phyloP scores from a whole-genome alignment of 64 coral and sea anemone species.

The Montipora foliosa region DNA sequence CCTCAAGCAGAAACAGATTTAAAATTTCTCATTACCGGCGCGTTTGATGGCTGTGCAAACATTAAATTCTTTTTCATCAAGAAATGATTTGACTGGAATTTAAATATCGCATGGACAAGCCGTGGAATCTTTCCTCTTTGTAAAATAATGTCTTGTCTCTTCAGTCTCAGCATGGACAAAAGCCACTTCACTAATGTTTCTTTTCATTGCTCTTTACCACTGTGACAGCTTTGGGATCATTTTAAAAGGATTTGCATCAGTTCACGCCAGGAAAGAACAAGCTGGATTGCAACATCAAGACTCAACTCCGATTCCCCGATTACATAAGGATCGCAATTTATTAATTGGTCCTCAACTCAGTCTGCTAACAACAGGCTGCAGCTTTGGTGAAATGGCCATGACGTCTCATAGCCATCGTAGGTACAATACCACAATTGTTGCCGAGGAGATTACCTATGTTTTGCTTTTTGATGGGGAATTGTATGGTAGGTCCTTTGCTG shows the following conservation, averaged over 20 bases:
- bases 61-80: too few relatives aligned
- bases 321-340: conserved; percentile 50
- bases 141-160: too few relatives aligned
- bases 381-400: conserved; percentile 81
- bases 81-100: too few relatives aligned
- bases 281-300: conserved; percentile 25
- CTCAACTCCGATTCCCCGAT: conserved; percentile 9
- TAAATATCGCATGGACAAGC: too few relatives aligned
- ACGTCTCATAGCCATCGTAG: conserved; percentile 41
- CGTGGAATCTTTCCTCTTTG: too few relatives aligned
- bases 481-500: conserved; percentile 58
- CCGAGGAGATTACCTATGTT: conserved; percentile 64
- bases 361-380: conserved; percentile 53
- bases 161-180: too few relatives aligned
- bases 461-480: conserved; percentile 63
- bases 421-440: conserved; percentile 64
- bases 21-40: too few relatives aligned
- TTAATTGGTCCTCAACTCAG: conserved; percentile 71
- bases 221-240: conserved; percentile 81
- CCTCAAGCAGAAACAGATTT: too few relatives aligned
- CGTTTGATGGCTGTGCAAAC: too few relatives aligned
- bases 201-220: background rate
- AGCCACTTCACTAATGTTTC: background rate
- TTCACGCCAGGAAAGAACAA: conserved; percentile 79
- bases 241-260: conserved; percentile 77